Evolutionary conservation across 2,888 invertebrate species (phyloP).

Genomic region (Clostera curtula): DNA sequence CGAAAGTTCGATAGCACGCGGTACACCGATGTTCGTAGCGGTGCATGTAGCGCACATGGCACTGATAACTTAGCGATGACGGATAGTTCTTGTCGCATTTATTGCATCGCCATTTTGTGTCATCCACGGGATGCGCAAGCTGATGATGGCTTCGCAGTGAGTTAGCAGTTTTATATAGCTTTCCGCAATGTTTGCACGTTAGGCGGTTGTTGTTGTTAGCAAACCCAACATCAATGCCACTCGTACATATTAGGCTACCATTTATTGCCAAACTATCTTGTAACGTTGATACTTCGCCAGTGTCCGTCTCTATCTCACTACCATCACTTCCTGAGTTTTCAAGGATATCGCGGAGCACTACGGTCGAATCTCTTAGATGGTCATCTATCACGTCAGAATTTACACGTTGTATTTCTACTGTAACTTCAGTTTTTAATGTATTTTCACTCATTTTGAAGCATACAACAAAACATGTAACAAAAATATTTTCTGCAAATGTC

Average conservation of each 20-base stretch:
- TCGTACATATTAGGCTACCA: too few relatives aligned
- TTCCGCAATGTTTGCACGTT: slow-evolving; percentile 56
- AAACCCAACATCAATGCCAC: too few relatives aligned
- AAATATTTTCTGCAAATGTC: slow-evolving; percentile 16
- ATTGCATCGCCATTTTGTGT: slow-evolving; percentile 30
- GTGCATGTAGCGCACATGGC: slow-evolving; percentile 51
- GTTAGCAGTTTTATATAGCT: slow-evolving; percentile 41
- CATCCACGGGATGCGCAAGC: slow-evolving; percentile 42
- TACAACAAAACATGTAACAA: neutral
- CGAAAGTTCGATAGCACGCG: slow-evolving; percentile 43
- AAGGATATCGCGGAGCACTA: slow-evolving; percentile 38
- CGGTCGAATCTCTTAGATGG: slow-evolving; percentile 37
- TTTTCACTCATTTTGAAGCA: slow-evolving; percentile 11
- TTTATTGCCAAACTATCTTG: too few relatives aligned
- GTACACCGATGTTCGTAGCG: slow-evolving; percentile 36
- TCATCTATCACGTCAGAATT: slow-evolving; percentile 35
- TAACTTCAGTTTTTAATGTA: slow-evolving; percentile 17
- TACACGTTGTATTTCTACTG: slow-evolving; percentile 33
- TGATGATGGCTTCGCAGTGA: slow-evolving; percentile 42
- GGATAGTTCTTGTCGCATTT: slow-evolving; percentile 46
- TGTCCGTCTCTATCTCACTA: neutral
- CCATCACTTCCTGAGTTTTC: slow-evolving; percentile 17
- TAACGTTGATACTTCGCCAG: too few relatives aligned
- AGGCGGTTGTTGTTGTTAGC: slow-evolving; percentile 25
- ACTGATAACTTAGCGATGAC: slow-evolving; percentile 43